These are phyloP conservation scores for Limnodromus scolopaceus DNA, from an alignment of 2,797 vertebrate species.

Conservation along the genomic window DNA sequence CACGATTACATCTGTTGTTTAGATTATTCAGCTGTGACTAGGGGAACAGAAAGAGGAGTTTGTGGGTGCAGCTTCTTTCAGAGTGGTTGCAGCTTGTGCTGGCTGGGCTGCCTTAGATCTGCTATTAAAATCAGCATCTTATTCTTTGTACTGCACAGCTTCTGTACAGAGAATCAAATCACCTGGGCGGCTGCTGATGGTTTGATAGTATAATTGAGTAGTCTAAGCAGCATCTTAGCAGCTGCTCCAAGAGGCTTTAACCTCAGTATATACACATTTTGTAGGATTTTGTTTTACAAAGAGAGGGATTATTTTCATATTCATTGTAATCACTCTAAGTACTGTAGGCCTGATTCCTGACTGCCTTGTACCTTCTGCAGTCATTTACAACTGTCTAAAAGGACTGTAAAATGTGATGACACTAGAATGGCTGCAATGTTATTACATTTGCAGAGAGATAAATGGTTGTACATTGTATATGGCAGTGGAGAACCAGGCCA, in stretches of 20 bases:
- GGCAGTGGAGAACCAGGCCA: background rate
- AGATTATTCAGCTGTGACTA: background rate
- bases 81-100: background rate
- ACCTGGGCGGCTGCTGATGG: slow-evolving; percentile 2
- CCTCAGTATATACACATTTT: slow-evolving; percentile 3
- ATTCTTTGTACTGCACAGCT: background rate
- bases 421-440: background rate
- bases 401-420: background rate
- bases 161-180: background rate
- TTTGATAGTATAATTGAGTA: slow-evolving; percentile 44
- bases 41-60: background rate
- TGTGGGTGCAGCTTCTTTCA: background rate
- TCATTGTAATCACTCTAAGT: slow-evolving; percentile 37
- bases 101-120: background rate
- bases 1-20: background rate
- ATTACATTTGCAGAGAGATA: background rate
- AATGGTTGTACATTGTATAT: background rate
- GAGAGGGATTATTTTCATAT: slow-evolving; percentile 47
- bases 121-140: background rate
- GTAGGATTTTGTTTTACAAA: slow-evolving; percentile 64
- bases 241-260: slow-evolving; percentile 58
- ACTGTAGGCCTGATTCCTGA: background rate
- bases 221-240: slow-evolving; percentile 24
- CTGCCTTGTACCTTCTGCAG: background rate
- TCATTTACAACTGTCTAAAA: background rate